These are phyloP conservation scores for Bombus huntii DNA, from an alignment of 1,140 invertebrate species.

Conservation along the genomic window DNA sequence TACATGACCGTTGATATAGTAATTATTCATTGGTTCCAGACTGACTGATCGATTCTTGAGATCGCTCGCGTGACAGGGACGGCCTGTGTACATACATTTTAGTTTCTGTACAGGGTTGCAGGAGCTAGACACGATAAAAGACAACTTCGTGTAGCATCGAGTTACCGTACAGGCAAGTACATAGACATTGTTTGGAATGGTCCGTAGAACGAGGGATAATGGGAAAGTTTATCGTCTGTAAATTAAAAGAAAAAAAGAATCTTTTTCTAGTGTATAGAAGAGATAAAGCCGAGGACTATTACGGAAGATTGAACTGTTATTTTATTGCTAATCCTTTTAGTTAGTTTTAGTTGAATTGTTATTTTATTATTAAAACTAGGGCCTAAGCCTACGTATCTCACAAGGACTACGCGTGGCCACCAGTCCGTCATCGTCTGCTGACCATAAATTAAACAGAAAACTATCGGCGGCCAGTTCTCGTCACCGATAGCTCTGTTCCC, in stretches of 20 bases:
- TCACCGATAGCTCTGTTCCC: no score
- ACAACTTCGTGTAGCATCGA: neutral
- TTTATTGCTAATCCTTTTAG: no score
- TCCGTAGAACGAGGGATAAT: neutral
- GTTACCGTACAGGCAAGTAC: neutral
- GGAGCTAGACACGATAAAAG: neutral
- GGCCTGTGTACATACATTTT: neutral
- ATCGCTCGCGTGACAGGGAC: neutral
- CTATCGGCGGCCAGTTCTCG: no score
- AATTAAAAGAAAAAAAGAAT: neutral
- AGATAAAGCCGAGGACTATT: neutral
- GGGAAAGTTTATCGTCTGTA: neutral
- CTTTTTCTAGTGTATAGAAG: neutral
- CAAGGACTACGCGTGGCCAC: no score
- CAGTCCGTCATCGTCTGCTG: no score
- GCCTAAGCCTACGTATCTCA: no score
- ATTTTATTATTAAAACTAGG: no score
- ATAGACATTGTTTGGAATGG: neutral
- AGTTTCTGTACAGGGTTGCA: neutral
- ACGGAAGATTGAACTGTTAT: no score
- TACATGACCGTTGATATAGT: neutral
- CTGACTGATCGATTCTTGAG: constrained; percentile 10
- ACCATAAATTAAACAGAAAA: no score
- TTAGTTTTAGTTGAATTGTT: no score
- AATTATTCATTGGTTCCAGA: constrained; percentile 25